phyloP scores from a whole-genome alignment of 2,888 invertebrate species.

The Brassicogethes aeneus region DNA sequence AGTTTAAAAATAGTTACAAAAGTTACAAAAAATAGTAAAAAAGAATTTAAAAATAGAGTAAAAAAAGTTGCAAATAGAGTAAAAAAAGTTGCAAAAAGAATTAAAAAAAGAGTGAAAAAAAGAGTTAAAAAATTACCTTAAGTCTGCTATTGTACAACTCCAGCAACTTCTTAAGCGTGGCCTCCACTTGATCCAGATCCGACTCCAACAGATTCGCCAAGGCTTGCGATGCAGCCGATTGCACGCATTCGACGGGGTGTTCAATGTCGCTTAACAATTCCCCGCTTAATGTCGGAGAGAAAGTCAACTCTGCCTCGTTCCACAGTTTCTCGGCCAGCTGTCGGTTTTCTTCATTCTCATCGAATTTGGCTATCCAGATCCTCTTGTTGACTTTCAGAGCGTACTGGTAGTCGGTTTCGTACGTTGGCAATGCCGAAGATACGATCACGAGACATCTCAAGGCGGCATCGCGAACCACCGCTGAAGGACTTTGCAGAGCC shows the following conservation, averaged over 20 bases:
- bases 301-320: constrained; percentile 46
- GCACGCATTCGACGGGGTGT: constrained; percentile 73
- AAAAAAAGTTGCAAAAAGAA: too few species aligned
- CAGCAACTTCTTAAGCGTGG: constrained; percentile 56
- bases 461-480: constrained; percentile 71
- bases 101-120: too few species aligned
- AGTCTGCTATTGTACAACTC: constrained; percentile 68
- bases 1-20: too few species aligned
- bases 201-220: constrained; percentile 58
- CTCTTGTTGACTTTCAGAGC: constrained; percentile 57
- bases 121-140: constrained; percentile 44
- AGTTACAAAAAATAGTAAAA: too few species aligned
- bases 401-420: constrained; percentile 49
- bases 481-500: constrained; percentile 64
- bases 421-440: constrained; percentile 51
- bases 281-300: constrained; percentile 45
- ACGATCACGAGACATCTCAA: constrained; percentile 63
- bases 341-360: constrained; percentile 66
- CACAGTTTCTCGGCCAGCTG: constrained; percentile 55
- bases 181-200: constrained; percentile 45
- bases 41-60: too few species aligned
- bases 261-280: constrained; percentile 61
- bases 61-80: not conserved
- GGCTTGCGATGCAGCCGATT: constrained; percentile 74
- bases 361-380: constrained; percentile 78